Conservation (phyloP, 1,140 invertebrate genomes). For the Laupala kohalensis region DNA sequence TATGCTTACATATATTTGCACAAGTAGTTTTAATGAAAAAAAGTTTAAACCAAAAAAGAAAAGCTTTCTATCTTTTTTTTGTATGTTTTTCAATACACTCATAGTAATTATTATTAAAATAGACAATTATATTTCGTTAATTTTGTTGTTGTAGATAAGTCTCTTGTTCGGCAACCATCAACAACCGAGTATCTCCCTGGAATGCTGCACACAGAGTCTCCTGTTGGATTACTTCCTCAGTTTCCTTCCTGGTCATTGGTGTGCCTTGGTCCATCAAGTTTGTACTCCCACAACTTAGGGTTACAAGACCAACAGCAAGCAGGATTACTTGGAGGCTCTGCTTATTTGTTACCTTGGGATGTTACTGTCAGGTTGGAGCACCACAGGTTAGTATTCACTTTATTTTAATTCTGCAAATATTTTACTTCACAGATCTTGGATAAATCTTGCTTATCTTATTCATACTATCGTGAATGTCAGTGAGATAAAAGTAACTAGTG, state of each 20-base stretch:
- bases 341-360: conserved; percentile 92
- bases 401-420: too few relatives aligned
- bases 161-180: conserved; percentile 54
- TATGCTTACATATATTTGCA: too few relatives aligned
- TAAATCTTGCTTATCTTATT: too few relatives aligned
- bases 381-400: conserved; percentile 7
- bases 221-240: conserved; percentile 62
- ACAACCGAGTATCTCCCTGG: conserved; percentile 82
- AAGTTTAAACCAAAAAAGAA: too few relatives aligned
- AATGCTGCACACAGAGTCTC: conserved; percentile 73
- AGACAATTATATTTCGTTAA: background rate
- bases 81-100: too few relatives aligned
- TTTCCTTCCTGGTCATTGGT: conserved; percentile 89
- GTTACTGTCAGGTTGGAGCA: conserved; percentile 51
- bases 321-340: conserved; percentile 77
- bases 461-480: too few relatives aligned
- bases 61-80: too few relatives aligned
- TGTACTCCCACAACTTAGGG: conserved; percentile 84
- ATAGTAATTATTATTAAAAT: too few relatives aligned
- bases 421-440: too few relatives aligned
- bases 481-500: too few relatives aligned
- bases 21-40: too few relatives aligned
- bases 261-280: conserved; percentile 75
- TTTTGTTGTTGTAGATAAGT: conserved; percentile 35
- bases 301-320: conserved; percentile 57